These are phyloP conservation scores for Atlantisia rogersi DNA, from an alignment of 2,113 vertebrate genomes.

Conservation along the genomic window DNA sequence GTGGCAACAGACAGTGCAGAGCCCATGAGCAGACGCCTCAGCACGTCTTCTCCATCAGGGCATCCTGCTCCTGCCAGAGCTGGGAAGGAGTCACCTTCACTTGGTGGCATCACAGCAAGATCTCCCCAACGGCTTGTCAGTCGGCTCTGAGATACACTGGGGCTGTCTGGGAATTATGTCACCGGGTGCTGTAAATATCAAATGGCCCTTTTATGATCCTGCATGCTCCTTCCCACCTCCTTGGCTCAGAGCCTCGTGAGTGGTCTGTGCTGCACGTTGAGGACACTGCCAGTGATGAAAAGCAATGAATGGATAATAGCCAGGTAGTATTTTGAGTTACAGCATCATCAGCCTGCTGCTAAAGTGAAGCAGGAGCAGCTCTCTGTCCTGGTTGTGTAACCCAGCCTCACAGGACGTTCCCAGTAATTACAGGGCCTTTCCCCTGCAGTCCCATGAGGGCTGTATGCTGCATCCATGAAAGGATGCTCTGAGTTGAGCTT, in stretches of 20 bases:
- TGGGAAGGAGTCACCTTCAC: constrained; percentile 32
- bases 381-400: not conserved
- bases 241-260: not conserved
- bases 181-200: not conserved
- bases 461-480: not conserved
- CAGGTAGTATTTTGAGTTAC: constrained; percentile 14
- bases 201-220: not conserved
- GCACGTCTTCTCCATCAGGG: not conserved
- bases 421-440: constrained; percentile 7
- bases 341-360: not conserved
- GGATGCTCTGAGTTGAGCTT: not conserved
- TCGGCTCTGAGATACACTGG: accelerated
- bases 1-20: not conserved
- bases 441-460: not conserved
- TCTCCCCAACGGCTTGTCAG: not conserved
- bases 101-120: not conserved
- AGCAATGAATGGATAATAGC: constrained; percentile 12
- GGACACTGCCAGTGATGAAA: not conserved
- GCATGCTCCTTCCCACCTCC: not conserved
- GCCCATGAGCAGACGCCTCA: not conserved
- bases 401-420: not conserved
- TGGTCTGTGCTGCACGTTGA: not conserved
- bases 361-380: not conserved
- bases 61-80: not conserved
- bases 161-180: constrained; percentile 41